Percentiles rank a stretch among this genome's conserved stretches.
phyloP scores from a whole-genome alignment of 2,113 vertebrate species.

The Pogona vitticeps region DNA sequence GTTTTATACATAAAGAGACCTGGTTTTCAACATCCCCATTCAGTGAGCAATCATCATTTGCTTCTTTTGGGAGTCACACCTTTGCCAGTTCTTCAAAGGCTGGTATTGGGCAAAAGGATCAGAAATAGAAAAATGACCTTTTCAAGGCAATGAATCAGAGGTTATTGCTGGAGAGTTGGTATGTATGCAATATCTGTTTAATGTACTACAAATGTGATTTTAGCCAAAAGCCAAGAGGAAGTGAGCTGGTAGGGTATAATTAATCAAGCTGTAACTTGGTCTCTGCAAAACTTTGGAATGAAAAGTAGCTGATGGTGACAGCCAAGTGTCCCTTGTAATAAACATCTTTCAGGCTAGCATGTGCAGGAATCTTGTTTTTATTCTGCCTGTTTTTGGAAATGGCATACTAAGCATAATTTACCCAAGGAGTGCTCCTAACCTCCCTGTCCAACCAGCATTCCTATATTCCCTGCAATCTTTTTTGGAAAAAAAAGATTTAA shows the following conservation, averaged over 20 bases:
- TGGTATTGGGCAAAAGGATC: neutral
- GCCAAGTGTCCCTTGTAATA: constrained; percentile 37
- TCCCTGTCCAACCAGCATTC: neutral
- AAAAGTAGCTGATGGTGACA: constrained; percentile 46
- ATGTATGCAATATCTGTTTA: constrained; percentile 44
- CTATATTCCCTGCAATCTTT: too few relatives aligned
- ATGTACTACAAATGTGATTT: constrained; percentile 14
- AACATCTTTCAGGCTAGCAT: neutral
- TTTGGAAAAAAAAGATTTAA: too few relatives aligned
- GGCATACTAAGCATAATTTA: too few relatives aligned
- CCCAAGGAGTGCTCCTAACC: neutral
- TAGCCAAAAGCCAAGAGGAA: constrained; percentile 47
- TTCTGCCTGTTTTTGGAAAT: neutral
- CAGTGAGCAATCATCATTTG: neutral
- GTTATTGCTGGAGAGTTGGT: constrained; percentile 27
- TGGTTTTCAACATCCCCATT: neutral
- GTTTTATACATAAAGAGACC: neutral
- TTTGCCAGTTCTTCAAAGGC: constrained; percentile 1
- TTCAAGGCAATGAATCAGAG: constrained; percentile 22
- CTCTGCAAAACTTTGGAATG: constrained; percentile 40
- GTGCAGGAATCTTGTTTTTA: constrained; percentile 23
- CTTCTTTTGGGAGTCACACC: neutral
- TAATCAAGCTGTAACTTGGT: constrained; percentile 42
- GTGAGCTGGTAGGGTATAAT: constrained; percentile 25
- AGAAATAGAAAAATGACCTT: neutral